Conservation (phyloP, 2,113 vertebrate genomes). For the Sula dactylatra region DNA sequence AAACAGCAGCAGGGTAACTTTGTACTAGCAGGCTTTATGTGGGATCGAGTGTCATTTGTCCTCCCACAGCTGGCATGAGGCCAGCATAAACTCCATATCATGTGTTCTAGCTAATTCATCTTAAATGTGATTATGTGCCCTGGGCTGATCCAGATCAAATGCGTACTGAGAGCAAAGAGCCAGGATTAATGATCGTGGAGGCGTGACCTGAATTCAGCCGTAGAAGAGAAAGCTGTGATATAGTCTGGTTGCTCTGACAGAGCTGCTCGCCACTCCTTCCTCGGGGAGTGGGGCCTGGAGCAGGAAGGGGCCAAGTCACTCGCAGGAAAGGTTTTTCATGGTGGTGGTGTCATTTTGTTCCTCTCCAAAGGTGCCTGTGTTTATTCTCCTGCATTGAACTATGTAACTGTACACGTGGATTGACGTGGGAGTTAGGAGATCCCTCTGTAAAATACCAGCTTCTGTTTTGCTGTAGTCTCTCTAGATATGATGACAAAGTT, state of each 20-base stretch:
- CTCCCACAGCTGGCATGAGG: constrained; percentile 4
- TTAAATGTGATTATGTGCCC: constrained; percentile 64
- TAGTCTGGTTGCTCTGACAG: background rate
- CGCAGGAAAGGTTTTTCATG: background rate
- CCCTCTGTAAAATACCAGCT: background rate
- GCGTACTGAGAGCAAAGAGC: constrained; percentile 42
- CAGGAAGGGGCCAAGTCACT: background rate
- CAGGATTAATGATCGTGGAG: constrained; percentile 44
- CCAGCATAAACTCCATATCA: constrained; percentile 53
- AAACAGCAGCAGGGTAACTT: constrained; percentile 29
- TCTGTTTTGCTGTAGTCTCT: background rate
- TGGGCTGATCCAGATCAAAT: constrained; percentile 64
- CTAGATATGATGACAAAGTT: background rate
- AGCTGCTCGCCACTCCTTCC: background rate
- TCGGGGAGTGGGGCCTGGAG: background rate
- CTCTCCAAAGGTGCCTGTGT: background rate
- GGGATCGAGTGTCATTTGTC: background rate
- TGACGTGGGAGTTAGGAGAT: background rate
- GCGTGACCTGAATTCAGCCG: constrained; percentile 21
- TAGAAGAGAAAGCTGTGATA: background rate
- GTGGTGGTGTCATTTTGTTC: background rate
- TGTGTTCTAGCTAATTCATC: constrained; percentile 62
- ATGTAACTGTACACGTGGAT: background rate
- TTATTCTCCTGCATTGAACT: background rate
- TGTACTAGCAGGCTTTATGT: constrained; percentile 27